Base-by-base conservation (phyloP, 2,888 invertebrate genomes). In the Elysia crispata region DNA sequence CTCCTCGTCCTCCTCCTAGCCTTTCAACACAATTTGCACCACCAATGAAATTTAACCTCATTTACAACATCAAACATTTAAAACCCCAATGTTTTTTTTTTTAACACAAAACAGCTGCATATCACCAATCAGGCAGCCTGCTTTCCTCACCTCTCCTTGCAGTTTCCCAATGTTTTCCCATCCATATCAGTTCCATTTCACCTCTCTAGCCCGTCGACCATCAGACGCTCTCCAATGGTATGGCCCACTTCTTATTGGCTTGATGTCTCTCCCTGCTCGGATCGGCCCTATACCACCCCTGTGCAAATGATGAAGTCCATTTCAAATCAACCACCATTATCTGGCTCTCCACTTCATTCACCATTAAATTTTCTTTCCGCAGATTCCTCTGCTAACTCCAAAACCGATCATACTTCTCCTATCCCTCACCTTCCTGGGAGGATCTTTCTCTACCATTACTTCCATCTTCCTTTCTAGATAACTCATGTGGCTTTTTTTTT, bases 131-230 rank as follows among this genome's bases (percentile, higher is more conserved):
- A 41, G 41, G 11, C 41, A 41, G 41, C 41, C 41, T 6, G 3
- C 74, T 79, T 50, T 66, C 54, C 73, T 74, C 79, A 79, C 74
- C 79, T 79, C 70, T 72, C 73, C 79, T 79, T 50, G 57, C 79
- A 64, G 23, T 33, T 76, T 41, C 54, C 25, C 49, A 54, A 50
- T 41, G 49, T 57, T 31, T 54, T 31, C 69, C 75, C 41, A 50
- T 75, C 69, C 54, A 31, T 25, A 5, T 57, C 31, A 80, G 80
- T 80, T 80, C 80, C 80, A 80, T 64, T 80, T 80, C 80, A 80
- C 76, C 76, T 80, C 80, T 33, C 76, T 67, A 69, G 75, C 62
- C 28, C 80, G 76, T 13, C 80, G 60, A 25, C 76, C 28, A n/a
- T 54, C 54, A 69, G 74, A 76, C 23, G 79, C 73, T n/a, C 57